Conservation (phyloP, 2,113 vertebrate genomes). For the Megaptera novaeangliae region DNA sequence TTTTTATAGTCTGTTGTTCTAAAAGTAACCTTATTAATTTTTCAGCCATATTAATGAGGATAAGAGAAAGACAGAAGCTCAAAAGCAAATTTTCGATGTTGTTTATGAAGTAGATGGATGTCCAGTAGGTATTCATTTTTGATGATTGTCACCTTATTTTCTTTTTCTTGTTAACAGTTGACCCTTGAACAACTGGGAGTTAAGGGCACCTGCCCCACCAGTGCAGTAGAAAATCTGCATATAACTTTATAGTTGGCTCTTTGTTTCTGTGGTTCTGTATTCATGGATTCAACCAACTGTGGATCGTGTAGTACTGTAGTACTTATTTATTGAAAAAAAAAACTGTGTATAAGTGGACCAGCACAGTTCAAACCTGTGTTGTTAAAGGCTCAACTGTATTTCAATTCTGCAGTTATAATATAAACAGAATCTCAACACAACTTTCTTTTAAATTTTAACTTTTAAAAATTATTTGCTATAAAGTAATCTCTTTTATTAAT, state of each 20-base stretch:
- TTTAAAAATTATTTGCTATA: constrained; percentile 9
- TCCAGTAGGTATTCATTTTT: constrained; percentile 87
- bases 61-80: constrained; percentile 98
- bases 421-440: background rate
- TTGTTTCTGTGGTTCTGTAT: background rate
- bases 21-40: constrained; percentile 9
- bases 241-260: background rate
- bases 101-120: constrained; percentile 99
- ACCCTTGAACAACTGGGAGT: background rate
- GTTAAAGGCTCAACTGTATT: background rate
- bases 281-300: background rate
- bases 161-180: background rate
- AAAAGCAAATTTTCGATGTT: constrained; percentile 98
- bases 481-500: constrained; percentile 43
- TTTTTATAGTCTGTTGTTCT: background rate
- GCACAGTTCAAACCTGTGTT: background rate
- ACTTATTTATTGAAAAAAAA: background rate
- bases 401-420: background rate
- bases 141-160: background rate
- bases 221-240: background rate
- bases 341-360: background rate
- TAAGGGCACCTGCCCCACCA: background rate
- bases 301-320: background rate
- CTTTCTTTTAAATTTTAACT: constrained; percentile 44
- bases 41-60: constrained; percentile 97